Base-by-base conservation (phyloP, 2,797 vertebrate genomes). In the Sparidentex hasta region DNA sequence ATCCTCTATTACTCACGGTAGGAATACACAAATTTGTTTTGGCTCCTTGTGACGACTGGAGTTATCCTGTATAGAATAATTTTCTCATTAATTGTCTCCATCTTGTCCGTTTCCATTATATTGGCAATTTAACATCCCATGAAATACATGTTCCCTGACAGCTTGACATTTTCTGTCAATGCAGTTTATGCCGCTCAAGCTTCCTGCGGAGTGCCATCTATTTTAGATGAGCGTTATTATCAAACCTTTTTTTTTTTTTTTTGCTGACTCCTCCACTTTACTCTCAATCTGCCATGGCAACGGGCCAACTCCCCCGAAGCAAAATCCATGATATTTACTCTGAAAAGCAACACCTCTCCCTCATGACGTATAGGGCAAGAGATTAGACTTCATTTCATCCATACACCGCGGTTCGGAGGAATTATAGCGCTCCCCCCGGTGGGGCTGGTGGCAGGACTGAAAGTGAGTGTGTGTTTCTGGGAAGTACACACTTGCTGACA, bases 161-260 rank as follows among this genome's bases (percentile, higher is more conserved):
- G 81, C 71, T 82, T 82, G 82, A 83, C 73, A 85, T 90, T 87
- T 87, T 81, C 78, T 62, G 83, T 86, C 25, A 9, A 76, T 79
- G 73, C 71, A 48, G 54, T 85, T 88, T 82, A 72, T 77, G 65
- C 54, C 5, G 25, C 65, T 87, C 66, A n/a, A 63, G 59, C 79
- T 61, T 76, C 79, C 83, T 76, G 54, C 48, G 61, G 50, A 75
- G 54, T 55, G 52, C 75, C 80, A 76, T 90, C 79, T 83, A 83
- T 89, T 90, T 90, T 74, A 71, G 71, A 84, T 90, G 66, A 88
- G 83, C 79, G 66, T 86, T 87, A 62, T 83, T 81, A 91, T 81
- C 17, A 17, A 86, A 81, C 43, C 9, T 17, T 83, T 90, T 88
- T 90, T 74, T 78, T 74, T 78, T 17, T 83, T 90, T 88, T 90